Conservation (phyloP, 2,888 invertebrate genomes). For the Sisyra nigra region DNA sequence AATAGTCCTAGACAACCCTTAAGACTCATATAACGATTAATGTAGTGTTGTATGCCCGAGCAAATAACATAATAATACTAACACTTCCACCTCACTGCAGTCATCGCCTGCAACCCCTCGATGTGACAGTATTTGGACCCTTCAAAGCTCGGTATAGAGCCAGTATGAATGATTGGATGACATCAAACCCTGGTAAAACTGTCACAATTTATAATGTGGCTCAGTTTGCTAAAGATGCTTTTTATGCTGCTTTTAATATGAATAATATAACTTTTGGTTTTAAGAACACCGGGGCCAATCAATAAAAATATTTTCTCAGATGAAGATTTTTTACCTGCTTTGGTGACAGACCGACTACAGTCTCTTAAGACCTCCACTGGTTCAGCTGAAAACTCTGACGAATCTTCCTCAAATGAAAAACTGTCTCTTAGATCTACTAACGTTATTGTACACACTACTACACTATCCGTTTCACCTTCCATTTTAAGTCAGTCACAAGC, state of each 20-base stretch:
- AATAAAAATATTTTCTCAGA: slow-evolving; percentile 9
- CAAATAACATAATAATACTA: slow-evolving; percentile 4
- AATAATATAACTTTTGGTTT: slow-evolving; percentile 17
- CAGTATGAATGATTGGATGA: slow-evolving; percentile 18
- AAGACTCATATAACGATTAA: slow-evolving; percentile 1
- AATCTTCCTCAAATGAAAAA: slow-evolving; percentile 5
- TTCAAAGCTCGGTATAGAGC: slow-evolving; percentile 13
- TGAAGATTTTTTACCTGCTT: slow-evolving; percentile 10
- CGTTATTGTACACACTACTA: too few species aligned
- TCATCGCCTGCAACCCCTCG: slow-evolving; percentile 19
- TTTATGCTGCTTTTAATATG: slow-evolving; percentile 14
- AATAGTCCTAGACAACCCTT: slow-evolving; percentile 4
- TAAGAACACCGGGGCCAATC: slow-evolving; percentile 15
- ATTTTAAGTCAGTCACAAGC: too few species aligned
- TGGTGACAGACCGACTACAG: slow-evolving; percentile 9
- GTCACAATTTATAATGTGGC: slow-evolving; percentile 19
- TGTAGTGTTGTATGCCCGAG: slow-evolving; percentile 3
- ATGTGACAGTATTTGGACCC: slow-evolving; percentile 14
- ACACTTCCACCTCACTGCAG: slow-evolving; percentile 10
- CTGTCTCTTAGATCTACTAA: too few species aligned
- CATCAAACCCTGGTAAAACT: slow-evolving; percentile 17
- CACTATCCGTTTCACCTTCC: too few species aligned
- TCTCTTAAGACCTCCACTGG: slow-evolving; percentile 6
- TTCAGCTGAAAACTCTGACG: slow-evolving; percentile 8
- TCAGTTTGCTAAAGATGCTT: slow-evolving; percentile 13